Conservation (phyloP, 2,797 vertebrate species). For the Zenarchopterus dispar region DNA sequence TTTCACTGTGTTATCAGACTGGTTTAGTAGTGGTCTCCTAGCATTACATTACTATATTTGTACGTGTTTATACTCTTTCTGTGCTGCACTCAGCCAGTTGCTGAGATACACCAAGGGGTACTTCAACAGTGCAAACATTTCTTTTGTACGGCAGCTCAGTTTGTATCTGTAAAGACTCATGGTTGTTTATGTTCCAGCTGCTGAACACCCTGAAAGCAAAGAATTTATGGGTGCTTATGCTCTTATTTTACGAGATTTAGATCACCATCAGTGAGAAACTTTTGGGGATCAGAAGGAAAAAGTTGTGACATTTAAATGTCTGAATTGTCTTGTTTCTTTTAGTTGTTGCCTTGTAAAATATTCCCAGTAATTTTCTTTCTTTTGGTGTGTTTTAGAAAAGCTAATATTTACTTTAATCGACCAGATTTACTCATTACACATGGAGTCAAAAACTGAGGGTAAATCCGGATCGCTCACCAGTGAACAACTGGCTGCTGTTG, state of each 20-base stretch:
- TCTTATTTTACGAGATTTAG: neutral
- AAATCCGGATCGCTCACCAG: constrained; percentile 59
- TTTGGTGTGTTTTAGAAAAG: neutral
- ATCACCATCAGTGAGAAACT: too few species aligned
- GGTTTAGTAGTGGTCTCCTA: constrained; percentile 25
- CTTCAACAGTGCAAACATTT: constrained; percentile 48
- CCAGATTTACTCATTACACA: constrained; percentile 37
- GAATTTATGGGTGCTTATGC: neutral
- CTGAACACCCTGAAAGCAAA: neutral
- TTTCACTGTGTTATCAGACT: constrained; percentile 62
- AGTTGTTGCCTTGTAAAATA: neutral
- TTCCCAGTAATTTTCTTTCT: neutral
- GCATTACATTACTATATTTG: constrained; percentile 76
- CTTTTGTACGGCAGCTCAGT: constrained; percentile 21
- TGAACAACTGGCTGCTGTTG: constrained; percentile 86
- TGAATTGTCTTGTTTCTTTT: neutral
- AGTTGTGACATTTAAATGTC: neutral
- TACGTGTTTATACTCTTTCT: constrained; percentile 56
- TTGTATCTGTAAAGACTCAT: constrained; percentile 39
- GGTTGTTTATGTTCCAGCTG: constrained; percentile 54
- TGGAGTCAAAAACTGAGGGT: constrained; percentile 58
- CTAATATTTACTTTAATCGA: constrained; percentile 3
- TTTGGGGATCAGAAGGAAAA: too few species aligned
- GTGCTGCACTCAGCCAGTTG: constrained; percentile 32
- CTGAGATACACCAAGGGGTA: constrained; percentile 29